A percentile compares a stretch with the other conserved stretches of the same genome.
These are phyloP conservation scores for Ailuropoda melanoleuca DNA, from an alignment of 2,113 vertebrate species.

Conservation along the genomic window DNA sequence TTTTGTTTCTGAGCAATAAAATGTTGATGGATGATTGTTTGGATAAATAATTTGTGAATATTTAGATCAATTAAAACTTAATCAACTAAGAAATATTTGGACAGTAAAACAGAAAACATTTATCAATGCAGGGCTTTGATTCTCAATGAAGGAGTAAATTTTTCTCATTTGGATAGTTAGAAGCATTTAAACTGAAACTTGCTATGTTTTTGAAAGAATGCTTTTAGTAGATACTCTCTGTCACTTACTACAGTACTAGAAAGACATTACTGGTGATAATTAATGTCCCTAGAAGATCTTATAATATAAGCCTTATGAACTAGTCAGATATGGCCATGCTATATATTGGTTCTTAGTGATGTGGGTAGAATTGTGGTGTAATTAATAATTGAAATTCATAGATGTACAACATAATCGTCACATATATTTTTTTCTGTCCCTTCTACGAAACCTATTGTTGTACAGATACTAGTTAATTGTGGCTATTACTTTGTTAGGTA, in stretches of 20 bases:
- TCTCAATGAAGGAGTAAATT: neutral
- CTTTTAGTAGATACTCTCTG: constrained; percentile 2
- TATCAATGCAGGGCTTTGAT: neutral
- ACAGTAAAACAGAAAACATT: constrained; percentile 4
- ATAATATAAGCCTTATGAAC: neutral
- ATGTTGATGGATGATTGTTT: constrained; percentile 12
- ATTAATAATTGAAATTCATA: neutral
- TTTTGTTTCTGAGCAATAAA: constrained; percentile 56
- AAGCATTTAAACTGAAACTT: constrained; percentile 14
- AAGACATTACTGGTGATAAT: neutral
- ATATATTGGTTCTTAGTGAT: neutral
- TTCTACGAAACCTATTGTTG: neutral
- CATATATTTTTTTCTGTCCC: neutral
- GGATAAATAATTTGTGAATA: constrained; percentile 40
- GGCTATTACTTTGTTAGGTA: neutral
- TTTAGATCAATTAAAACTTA: constrained; percentile 60
- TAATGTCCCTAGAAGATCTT: neutral
- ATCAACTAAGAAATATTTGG: constrained; percentile 50
- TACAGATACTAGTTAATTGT: neutral
- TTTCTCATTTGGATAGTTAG: neutral
- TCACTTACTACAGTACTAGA: neutral
- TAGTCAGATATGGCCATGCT: no score
- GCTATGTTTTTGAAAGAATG: constrained; percentile 6
- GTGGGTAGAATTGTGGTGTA: neutral
- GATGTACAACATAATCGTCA: neutral